Conservation (phyloP, 2,113 vertebrate species). For the Paramisgurnus dabryanus region DNA sequence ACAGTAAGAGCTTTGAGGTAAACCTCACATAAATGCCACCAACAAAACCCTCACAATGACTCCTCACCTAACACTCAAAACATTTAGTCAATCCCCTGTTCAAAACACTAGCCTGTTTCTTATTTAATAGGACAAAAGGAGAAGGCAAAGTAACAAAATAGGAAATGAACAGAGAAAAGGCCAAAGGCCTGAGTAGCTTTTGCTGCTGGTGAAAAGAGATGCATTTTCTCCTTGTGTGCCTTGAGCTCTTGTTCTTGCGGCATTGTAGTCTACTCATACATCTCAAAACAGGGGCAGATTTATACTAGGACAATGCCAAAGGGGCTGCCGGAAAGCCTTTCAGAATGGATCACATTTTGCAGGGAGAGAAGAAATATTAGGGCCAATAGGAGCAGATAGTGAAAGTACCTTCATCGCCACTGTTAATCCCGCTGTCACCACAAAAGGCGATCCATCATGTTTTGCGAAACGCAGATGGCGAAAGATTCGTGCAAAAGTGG, state of each 20-base stretch:
- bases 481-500: conserved; percentile 18
- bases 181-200: conserved; percentile 15
- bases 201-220: conserved; percentile 10
- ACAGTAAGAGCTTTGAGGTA: conserved; percentile 39
- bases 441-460: conserved; percentile 29
- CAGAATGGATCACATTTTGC: conserved; percentile 28
- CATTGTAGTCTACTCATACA: conserved; percentile 29
- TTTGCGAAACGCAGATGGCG: conserved; percentile 3
- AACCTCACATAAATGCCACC: conserved; percentile 39
- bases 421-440: conserved; percentile 11
- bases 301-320: conserved; percentile 43
- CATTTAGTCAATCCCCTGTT: conserved; percentile 30
- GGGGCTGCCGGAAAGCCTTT: conserved; percentile 23
- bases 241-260: conserved; percentile 2
- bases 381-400: neutral
- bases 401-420: conserved; percentile 13
- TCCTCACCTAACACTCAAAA: conserved; percentile 24
- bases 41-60: conserved; percentile 15
- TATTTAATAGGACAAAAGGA: conserved; percentile 33
- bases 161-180: neutral
- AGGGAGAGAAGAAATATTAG: conserved; percentile 6
- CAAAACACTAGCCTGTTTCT: conserved; percentile 25
- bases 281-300: conserved; percentile 38
- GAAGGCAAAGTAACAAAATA: neutral
- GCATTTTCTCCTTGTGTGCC: conserved; percentile 10